Evolutionary conservation across 2,113 vertebrate genomes (phyloP).

Genomic region (Dryoscopus gambensis): DNA sequence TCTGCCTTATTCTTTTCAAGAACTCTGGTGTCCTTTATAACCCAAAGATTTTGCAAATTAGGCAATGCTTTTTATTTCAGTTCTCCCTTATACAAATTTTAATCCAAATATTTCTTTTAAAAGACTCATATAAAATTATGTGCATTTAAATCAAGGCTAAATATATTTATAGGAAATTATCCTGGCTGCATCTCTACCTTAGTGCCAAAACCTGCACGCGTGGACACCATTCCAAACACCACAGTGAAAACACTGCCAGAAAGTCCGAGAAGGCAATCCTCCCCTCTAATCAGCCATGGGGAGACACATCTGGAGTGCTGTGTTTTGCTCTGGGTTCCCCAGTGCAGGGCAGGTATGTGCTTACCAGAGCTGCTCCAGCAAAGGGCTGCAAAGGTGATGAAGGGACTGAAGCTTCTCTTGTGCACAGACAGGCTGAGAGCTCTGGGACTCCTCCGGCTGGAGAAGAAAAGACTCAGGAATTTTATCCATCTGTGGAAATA

Average conservation of each 20-base stretch:
- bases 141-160: neutral
- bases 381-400: neutral
- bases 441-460: neutral
- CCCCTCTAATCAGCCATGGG: neutral
- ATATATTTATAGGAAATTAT: neutral
- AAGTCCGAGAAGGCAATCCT: neutral
- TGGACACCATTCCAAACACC: neutral
- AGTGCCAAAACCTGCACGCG: accelerated
- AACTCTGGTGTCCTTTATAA: neutral
- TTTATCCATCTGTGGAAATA: neutral
- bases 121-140: neutral
- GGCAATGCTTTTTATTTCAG: neutral
- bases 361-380: neutral
- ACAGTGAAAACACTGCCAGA: neutral
- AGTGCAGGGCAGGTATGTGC: neutral
- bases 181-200: neutral
- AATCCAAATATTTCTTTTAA: neutral
- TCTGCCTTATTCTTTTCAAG: neutral
- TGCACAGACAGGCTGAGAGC: neutral
- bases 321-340: neutral
- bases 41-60: neutral
- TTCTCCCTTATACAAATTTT: neutral
- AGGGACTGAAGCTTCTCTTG: neutral
- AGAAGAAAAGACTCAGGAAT: neutral
- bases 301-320: neutral